Conservation (phyloP, 2,113 vertebrate species). For the Phyllopteryx taeniolatus region DNA sequence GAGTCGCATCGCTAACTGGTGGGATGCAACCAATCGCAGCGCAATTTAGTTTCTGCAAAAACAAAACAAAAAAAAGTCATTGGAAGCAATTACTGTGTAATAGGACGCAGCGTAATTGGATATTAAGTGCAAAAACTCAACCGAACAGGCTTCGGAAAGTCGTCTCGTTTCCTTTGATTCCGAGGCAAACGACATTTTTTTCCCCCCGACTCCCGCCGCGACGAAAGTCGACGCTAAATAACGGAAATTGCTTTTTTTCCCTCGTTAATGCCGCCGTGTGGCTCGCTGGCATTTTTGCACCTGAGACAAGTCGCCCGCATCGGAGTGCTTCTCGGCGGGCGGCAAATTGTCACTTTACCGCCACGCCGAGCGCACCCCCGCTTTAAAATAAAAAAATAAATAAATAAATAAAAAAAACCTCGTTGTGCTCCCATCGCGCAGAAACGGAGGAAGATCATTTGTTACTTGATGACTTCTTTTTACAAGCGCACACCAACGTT, state of each 20-base stretch:
- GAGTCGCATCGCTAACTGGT: background rate
- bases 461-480: conserved; percentile 4
- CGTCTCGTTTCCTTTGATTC: background rate
- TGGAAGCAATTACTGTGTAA: background rate
- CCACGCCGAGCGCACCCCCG: conserved; percentile 2
- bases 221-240: conserved; percentile 47
- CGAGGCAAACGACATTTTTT: conserved; percentile 23
- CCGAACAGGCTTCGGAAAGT: background rate
- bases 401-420: too few relatives aligned
- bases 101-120: background rate
- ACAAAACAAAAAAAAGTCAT: background rate
- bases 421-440: conserved; percentile 18
- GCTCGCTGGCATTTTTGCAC: conserved; percentile 58
- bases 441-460: background rate
- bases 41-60: background rate
- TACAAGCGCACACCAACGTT: background rate
- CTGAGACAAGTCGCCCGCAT: conserved; percentile 60
- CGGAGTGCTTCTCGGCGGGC: conserved; percentile 53
- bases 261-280: conserved; percentile 59
- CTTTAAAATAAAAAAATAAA: conserved; percentile 38
- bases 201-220: conserved; percentile 14
- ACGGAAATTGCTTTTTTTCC: conserved; percentile 67
- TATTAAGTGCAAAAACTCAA: background rate
- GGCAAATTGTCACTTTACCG: conserved; percentile 69
- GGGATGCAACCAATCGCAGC: background rate